phyloP scores from a whole-genome alignment of 2,113 vertebrate species.

The Cavia porcellus region DNA sequence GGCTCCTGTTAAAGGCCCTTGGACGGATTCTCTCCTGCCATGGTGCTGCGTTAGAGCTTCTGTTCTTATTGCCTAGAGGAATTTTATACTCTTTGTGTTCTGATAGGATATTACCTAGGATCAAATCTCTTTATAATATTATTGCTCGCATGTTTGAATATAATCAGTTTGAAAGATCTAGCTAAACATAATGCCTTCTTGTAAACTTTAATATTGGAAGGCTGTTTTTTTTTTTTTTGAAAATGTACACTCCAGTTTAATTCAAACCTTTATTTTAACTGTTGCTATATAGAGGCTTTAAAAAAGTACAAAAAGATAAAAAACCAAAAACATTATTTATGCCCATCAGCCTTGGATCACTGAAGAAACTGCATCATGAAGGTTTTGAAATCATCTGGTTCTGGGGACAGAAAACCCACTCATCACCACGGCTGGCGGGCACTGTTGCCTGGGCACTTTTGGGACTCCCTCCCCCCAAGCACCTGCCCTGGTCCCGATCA shows the following conservation, averaged over 20 bases:
- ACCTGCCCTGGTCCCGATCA: neutral
- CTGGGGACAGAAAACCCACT: neutral
- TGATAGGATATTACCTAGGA: constrained; percentile 2
- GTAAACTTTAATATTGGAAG: constrained; percentile 61
- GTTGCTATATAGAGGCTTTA: neutral
- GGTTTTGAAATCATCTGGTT: neutral
- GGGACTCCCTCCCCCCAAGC: too few species aligned
- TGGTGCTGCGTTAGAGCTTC: neutral
- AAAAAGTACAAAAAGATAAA: neutral
- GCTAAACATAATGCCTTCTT: neutral
- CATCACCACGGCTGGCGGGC: neutral
- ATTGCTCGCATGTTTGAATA: constrained; percentile 25
- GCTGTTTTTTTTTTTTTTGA: constrained; percentile 31
- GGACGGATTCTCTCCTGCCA: neutral
- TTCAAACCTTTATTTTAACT: constrained; percentile 48
- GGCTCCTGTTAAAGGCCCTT: neutral
- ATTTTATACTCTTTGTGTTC: constrained; percentile 5
- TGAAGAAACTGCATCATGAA: neutral
- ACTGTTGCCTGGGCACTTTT: neutral
- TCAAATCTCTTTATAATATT: constrained; percentile 27
- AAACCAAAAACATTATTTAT: constrained; percentile 7
- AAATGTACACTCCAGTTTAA: constrained; percentile 4
- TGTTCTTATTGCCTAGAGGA: neutral
- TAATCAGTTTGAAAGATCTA: neutral
- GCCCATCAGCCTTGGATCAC: neutral